Percentiles rank a stretch among this genome's conserved stretches.
Evolutionary conservation across 2,797 vertebrate species (phyloP).

Genomic region (Myioborus melanocephalus): DNA sequence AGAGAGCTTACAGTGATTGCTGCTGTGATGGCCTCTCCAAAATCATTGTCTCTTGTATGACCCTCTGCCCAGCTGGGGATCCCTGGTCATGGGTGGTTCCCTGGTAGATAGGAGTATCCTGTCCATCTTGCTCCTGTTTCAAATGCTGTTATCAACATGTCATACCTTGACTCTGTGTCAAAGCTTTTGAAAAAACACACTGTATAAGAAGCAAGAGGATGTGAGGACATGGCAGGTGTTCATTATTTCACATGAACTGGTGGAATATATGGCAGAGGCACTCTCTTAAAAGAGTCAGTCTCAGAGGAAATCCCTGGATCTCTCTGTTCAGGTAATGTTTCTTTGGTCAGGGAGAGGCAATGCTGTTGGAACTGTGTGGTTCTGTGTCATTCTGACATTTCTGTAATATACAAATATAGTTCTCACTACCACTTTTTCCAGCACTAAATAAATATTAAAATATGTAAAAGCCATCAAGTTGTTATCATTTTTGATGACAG

Average conservation of each 20-base stretch:
- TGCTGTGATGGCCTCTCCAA: not conserved
- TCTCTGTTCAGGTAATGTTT: not conserved
- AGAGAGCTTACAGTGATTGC: not conserved
- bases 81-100: not conserved
- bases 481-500: conserved; percentile 21
- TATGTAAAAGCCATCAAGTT: conserved; percentile 25
- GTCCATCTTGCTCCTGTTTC: not conserved
- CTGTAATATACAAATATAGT: not conserved
- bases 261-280: not conserved
- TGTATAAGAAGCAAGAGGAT: not conserved
- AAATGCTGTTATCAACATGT: not conserved
- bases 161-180: not conserved
- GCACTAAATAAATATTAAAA: conserved; percentile 31
- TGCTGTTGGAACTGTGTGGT: not conserved
- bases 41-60: not conserved
- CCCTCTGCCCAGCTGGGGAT: not conserved
- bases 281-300: not conserved
- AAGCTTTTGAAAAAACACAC: not conserved
- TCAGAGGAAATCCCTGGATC: not conserved
- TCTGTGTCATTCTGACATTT: not conserved
- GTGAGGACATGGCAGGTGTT: not conserved
- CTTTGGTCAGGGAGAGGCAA: not conserved
- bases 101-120: not conserved
- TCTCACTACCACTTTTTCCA: not conserved
- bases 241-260: not conserved